A percentile compares a stretch with the other conserved stretches of the same genome.
Conservation (phyloP, 2,113 vertebrate species). For the Vicugna pacos region DNA sequence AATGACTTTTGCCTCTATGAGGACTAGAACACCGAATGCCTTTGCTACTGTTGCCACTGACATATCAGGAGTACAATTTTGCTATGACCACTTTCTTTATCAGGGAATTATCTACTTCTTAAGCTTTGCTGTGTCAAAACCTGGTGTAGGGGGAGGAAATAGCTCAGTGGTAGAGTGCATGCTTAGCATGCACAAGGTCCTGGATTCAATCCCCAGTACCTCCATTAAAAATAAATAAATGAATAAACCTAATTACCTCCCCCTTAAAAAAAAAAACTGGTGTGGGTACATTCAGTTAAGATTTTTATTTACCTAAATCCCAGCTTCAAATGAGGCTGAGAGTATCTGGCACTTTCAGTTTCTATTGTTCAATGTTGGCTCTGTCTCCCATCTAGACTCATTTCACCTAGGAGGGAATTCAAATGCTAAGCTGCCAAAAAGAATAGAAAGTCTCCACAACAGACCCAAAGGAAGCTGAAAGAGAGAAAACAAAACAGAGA, state of each 20-base stretch:
- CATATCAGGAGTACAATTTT: background rate
- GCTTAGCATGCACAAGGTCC: too few species aligned
- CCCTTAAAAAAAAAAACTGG: background rate
- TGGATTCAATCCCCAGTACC: too few species aligned
- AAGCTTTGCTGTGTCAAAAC: background rate
- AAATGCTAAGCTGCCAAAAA: slow-evolving; percentile 1
- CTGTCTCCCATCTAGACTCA: background rate
- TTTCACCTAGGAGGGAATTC: background rate
- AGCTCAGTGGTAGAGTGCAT: too few species aligned
- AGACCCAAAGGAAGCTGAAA: background rate
- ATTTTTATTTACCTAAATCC: background rate
- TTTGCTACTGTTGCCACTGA: background rate
- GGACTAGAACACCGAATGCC: background rate
- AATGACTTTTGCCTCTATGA: background rate
- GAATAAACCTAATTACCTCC: too few species aligned
- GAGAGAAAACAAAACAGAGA: background rate
- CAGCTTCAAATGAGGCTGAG: background rate
- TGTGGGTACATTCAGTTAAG: background rate
- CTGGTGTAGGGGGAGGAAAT: background rate
- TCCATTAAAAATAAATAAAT: too few species aligned
- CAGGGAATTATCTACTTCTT: background rate
- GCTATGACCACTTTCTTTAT: background rate
- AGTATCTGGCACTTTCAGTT: background rate
- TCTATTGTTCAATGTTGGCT: background rate
- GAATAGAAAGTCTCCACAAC: background rate